Evolutionary conservation across 2,797 vertebrate species (phyloP), one percentile per base, ranked within the genome.

Genomic region (Sebastes flavidus): DNA sequence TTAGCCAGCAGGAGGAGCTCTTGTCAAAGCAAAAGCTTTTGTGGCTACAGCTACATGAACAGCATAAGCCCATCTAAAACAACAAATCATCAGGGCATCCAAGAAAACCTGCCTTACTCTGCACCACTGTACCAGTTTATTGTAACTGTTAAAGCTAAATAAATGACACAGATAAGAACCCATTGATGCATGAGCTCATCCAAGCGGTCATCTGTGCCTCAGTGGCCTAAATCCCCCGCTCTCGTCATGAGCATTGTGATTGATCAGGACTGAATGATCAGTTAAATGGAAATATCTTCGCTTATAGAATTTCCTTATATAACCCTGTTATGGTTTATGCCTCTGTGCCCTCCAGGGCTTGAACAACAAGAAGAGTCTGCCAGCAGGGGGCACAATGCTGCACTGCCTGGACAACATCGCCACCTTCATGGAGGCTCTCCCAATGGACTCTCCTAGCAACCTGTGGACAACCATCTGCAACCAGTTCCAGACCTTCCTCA

Each of bases 381-480:
- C 99, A 93, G 96, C 98, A 96, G 99, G 99, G 91, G 97, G 98
- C 80, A 96, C 98, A 62, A 99, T 99, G 96, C 95, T 99, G 75
- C 97, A 98, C 89, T 99, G 99, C 92, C 96, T 99, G 82, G 99
- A 99, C 88, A 99, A 99, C 93, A 98, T 99, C 1, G 98, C 98
- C 73, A 95, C 97, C n/a, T 99, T 98, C 83, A 99, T 99, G 99
- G 99, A 99, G 94, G 98, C 98, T 79, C 95, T 99, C 88, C 98
- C 98, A 1, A 99, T 99, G 98, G 99, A 99, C 92, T 97, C 97
- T 2, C 99, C 98, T 16, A 99, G 98, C 94, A 99, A 99, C 94
- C 97, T 99, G 84, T 99, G 99, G 99, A 97, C 97, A 52, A 99
- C 97, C 42, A 99, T 99, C 89, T 99, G 98, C 92, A 99, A 98